These are phyloP conservation scores for Cephus spinipes DNA, from an alignment of 2,888 invertebrate genomes.

Conservation along the genomic window DNA sequence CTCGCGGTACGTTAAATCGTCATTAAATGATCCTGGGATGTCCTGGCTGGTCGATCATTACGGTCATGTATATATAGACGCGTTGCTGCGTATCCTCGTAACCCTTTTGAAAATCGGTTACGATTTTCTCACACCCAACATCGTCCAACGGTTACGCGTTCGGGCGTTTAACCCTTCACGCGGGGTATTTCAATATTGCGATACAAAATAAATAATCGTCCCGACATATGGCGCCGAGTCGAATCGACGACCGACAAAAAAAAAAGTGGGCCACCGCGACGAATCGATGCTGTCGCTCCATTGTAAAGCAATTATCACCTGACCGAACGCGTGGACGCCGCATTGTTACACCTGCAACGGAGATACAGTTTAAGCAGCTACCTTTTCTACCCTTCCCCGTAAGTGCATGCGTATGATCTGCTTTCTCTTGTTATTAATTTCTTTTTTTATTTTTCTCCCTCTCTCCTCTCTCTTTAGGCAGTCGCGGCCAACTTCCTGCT, in stretches of 20 bases:
- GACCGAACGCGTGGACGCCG: neutral
- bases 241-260: constrained; percentile 12
- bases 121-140: neutral
- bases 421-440: neutral
- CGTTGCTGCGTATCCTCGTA: too few species aligned
- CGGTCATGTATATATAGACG: neutral
- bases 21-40: constrained; percentile 18
- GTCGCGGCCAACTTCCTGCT: constrained; percentile 23
- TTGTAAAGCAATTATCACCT: constrained; percentile 20
- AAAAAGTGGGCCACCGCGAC: neutral
- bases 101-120: constrained; percentile 4
- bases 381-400: neutral
- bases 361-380: constrained; percentile 15
- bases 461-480: constrained; percentile 25
- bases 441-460: constrained; percentile 17
- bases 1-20: constrained; percentile 2
- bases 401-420: neutral
- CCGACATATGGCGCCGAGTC: constrained; percentile 13
- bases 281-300: constrained; percentile 1
- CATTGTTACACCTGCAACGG: constrained; percentile 7
- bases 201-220: constrained; percentile 10
- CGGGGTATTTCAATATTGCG: neutral
- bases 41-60: neutral
- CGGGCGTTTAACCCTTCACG: neutral
- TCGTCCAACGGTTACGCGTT: neutral